phyloP scores from a whole-genome alignment of 1,140 invertebrate species.

The Plutomurus gul region DNA sequence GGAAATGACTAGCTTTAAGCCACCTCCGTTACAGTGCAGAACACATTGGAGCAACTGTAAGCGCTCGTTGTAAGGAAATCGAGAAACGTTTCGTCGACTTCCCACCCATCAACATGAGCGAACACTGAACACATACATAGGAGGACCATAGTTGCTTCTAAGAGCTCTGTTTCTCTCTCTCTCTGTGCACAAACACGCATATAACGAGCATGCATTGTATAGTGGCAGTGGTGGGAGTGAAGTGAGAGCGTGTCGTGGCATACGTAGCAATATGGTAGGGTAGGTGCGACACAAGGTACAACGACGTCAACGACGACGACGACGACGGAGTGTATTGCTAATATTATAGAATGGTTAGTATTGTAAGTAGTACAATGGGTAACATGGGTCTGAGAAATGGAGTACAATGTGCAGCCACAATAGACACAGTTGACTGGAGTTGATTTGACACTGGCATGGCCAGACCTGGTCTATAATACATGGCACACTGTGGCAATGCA shows the following conservation, averaged over 20 bases:
- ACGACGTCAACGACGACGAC: neutral
- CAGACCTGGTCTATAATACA: slow-evolving; percentile 28
- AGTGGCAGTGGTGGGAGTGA: neutral
- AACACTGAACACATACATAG: too few species aligned
- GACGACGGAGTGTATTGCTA: neutral
- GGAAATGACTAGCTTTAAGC: too few species aligned
- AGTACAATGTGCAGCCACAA: slow-evolving; percentile 23
- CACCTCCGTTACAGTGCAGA: too few species aligned
- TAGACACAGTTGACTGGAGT: slow-evolving; percentile 28
- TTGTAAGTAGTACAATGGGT: slow-evolving; percentile 23
- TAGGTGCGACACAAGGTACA: neutral
- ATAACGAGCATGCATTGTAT: neutral
- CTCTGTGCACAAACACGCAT: too few species aligned
- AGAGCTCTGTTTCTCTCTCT: too few species aligned
- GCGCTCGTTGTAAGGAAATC: neutral
- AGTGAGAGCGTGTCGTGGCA: neutral
- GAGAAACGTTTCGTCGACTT: neutral
- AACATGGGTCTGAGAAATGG: slow-evolving; percentile 14
- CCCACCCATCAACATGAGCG: too few species aligned
- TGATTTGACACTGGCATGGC: slow-evolving; percentile 28
- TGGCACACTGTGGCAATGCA: slow-evolving; percentile 21
- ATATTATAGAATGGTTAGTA: slow-evolving; percentile 11
- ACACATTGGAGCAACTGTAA: neutral
- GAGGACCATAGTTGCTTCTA: too few species aligned
- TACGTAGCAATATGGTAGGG: neutral